These are phyloP conservation scores for Gasterosteus aculeatus DNA, from an alignment of 2,113 vertebrate genomes.

Conservation along the genomic window DNA sequence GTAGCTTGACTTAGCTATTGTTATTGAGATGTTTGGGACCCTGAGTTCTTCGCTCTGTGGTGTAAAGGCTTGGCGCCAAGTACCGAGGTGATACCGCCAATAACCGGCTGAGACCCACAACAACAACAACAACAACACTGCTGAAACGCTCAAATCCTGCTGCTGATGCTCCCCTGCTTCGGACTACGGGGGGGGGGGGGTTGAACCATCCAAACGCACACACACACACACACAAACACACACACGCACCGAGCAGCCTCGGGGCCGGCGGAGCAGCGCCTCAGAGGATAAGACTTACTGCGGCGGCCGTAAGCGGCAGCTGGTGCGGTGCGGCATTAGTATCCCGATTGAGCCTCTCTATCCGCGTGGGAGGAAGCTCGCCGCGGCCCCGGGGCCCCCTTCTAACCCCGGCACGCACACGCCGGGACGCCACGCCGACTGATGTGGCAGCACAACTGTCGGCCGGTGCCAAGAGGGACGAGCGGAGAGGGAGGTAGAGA, in stretches of 20 bases:
- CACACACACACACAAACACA: background rate
- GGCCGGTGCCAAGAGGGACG: conserved; percentile 28
- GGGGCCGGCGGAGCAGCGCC: background rate
- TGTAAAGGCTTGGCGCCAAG: background rate
- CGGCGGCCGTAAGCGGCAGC: conserved; percentile 37
- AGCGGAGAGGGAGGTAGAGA: conserved; percentile 19
- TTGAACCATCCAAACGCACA: background rate
- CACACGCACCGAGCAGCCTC: too few species aligned
- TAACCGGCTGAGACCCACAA: background rate
- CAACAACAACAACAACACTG: background rate
- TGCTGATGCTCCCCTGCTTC: background rate
- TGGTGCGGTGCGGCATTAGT: conserved; percentile 72
- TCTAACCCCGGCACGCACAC: conserved; percentile 32
- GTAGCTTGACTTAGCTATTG: background rate
- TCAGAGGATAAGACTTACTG: conserved; percentile 55
- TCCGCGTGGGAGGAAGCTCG: conserved; percentile 57
- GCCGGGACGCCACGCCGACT: conserved; percentile 28
- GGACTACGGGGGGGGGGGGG: background rate
- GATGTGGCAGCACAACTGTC: conserved; percentile 19
- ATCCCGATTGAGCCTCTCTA: conserved; percentile 33
- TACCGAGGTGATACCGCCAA: background rate
- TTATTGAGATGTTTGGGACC: background rate
- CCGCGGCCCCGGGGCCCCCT: conserved; percentile 56
- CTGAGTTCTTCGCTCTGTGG: background rate
- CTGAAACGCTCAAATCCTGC: background rate